Conservation (phyloP, 2,113 vertebrate genomes). For the Cyprinus carpio region DNA sequence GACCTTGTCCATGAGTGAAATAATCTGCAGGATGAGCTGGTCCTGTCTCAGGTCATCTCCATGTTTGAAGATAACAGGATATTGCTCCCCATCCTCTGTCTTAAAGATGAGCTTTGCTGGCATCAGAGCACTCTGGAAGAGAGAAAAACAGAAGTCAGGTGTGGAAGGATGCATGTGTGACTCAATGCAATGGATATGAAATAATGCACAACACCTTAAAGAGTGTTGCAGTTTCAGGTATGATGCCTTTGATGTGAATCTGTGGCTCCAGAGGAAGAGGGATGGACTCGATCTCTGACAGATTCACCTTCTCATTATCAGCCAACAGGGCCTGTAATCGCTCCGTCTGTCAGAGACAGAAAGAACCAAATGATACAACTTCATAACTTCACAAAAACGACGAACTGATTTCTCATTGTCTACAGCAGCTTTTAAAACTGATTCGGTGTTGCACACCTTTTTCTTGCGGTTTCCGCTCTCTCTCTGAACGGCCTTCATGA, state of each 20-base stretch:
- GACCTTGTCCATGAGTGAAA: constrained; percentile 99
- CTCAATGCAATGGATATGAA: neutral
- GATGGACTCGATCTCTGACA: constrained; percentile 94
- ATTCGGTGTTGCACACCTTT: constrained; percentile 76
- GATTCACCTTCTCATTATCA: constrained; percentile 96
- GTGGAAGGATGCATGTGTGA: neutral
- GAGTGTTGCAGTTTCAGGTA: constrained; percentile 93
- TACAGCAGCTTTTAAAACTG: neutral
- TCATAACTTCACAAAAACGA: neutral
- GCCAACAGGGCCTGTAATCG: constrained; percentile 90
- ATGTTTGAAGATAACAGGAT: constrained; percentile 97
- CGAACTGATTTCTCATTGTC: neutral
- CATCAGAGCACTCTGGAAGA: constrained; percentile 91
- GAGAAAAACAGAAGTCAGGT: neutral
- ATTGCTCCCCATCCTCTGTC: constrained; percentile 90
- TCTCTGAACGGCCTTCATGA: constrained; percentile 98
- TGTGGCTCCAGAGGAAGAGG: constrained; percentile 95
- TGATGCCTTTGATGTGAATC: constrained; percentile 92
- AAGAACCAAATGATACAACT: neutral
- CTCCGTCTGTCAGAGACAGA: constrained; percentile 81
- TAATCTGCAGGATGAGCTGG: constrained; percentile 98
- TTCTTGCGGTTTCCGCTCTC: constrained; percentile 98
- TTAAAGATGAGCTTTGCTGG: constrained; percentile 97
- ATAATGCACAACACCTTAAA: constrained; percentile 84
- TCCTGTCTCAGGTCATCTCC: constrained; percentile 97